Evolutionary conservation across 1,140 invertebrate species (phyloP).

Genomic region (Drosophila chauvacae): DNA sequence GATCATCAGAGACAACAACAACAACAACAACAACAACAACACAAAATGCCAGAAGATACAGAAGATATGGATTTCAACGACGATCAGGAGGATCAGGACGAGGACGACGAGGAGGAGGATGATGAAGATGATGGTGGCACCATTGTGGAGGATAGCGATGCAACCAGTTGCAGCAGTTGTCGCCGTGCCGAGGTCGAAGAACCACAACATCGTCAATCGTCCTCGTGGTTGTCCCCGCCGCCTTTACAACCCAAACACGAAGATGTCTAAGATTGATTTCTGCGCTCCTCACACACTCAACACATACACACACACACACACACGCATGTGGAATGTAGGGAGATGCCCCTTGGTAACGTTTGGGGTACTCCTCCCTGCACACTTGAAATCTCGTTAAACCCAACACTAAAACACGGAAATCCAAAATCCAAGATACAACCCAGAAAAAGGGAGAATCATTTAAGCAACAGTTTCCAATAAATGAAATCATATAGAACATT

Average conservation of each 20-base stretch:
- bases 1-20: slow-evolving; percentile 10
- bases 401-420: background rate
- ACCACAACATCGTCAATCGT: slow-evolving; percentile 19
- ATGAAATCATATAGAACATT: background rate
- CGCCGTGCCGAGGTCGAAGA: slow-evolving; percentile 63
- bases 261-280: background rate
- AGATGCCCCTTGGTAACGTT: background rate
- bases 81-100: slow-evolving; percentile 15
- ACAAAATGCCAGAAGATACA: background rate
- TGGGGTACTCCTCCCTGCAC: background rate
- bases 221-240: background rate
- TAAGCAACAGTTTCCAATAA: slow-evolving; percentile 10
- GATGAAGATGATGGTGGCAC: slow-evolving; percentile 62
- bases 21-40: slow-evolving; percentile 3
- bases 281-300: slow-evolving; percentile 9
- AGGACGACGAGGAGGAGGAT: slow-evolving; percentile 24
- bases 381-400: background rate
- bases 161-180: slow-evolving; percentile 72
- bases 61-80: slow-evolving; percentile 9
- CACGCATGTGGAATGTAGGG: background rate
- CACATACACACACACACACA: background rate
- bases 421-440: too few species aligned
- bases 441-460: background rate
- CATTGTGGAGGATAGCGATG: slow-evolving; percentile 74
- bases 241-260: background rate